Conservation (phyloP, 2,797 vertebrate species). For the Xenops minutus region DNA sequence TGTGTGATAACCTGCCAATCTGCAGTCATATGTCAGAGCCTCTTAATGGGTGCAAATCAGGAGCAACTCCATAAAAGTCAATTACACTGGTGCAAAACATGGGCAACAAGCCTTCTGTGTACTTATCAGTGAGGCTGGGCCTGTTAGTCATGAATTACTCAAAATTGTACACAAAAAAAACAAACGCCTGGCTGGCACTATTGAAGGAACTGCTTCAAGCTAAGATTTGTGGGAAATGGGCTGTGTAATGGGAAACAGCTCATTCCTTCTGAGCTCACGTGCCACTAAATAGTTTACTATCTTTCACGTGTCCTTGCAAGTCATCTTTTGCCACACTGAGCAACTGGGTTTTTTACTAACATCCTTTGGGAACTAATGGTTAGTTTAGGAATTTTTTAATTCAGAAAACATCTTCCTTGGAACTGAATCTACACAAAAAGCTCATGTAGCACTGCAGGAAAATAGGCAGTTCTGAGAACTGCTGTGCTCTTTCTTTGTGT, state of each 20-base stretch:
- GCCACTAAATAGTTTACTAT: background rate
- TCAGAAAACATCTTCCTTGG: background rate
- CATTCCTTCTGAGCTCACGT: background rate
- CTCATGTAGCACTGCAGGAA: background rate
- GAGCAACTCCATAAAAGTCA: constrained; percentile 20
- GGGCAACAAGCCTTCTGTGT: background rate
- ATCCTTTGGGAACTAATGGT: background rate
- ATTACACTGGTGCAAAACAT: background rate
- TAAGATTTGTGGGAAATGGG: constrained; percentile 18
- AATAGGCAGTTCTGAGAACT: background rate
- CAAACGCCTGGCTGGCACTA: background rate
- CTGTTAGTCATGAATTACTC: background rate
- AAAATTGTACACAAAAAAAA: background rate
- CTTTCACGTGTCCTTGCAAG: background rate
- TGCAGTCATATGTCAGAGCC: background rate
- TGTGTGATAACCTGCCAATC: background rate
- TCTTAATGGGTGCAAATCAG: background rate
- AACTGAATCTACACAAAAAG: background rate
- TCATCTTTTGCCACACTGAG: background rate
- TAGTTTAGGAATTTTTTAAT: background rate
- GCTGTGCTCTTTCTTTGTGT: rapidly evolving
- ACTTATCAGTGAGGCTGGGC: background rate
- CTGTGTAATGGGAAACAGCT: constrained; percentile 9
- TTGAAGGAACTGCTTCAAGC: background rate
- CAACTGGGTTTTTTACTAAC: background rate